Evolutionary conservation across 2,113 vertebrate species (phyloP).

Genomic region (Noctilio leporinus): DNA sequence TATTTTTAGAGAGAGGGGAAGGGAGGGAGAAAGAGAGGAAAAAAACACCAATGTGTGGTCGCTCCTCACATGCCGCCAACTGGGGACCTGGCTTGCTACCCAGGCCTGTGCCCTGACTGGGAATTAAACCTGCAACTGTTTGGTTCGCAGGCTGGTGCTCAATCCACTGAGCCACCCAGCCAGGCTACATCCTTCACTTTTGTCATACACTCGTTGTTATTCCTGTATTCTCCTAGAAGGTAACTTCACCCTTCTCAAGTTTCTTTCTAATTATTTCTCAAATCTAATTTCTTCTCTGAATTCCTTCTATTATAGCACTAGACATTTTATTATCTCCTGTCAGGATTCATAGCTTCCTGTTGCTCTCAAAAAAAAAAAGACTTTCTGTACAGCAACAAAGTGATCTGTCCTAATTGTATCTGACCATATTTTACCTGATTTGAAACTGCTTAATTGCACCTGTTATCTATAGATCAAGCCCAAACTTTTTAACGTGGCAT

Average conservation of each 20-base stretch:
- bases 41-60: too few species aligned
- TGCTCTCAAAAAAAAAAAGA: background rate
- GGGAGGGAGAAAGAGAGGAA: too few species aligned
- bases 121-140: too few species aligned
- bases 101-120: too few species aligned
- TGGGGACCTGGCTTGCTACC: too few species aligned
- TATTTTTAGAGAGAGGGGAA: too few species aligned
- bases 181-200: background rate
- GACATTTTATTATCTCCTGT: background rate
- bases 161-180: too few species aligned
- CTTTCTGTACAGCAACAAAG: background rate
- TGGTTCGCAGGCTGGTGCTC: too few species aligned
- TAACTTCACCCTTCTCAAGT: background rate
- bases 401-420: background rate
- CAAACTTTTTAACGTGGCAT: background rate
- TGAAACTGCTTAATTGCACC: background rate
- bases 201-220: background rate
- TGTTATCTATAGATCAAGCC: background rate
- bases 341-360: background rate
- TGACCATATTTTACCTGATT: background rate
- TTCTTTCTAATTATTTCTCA: conserved; percentile 11
- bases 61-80: too few species aligned
- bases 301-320: background rate
- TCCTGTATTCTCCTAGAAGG: background rate
- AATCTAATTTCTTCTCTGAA: background rate